Conservation (phyloP, 2,888 invertebrate species). For the Mythimna impura region DNA sequence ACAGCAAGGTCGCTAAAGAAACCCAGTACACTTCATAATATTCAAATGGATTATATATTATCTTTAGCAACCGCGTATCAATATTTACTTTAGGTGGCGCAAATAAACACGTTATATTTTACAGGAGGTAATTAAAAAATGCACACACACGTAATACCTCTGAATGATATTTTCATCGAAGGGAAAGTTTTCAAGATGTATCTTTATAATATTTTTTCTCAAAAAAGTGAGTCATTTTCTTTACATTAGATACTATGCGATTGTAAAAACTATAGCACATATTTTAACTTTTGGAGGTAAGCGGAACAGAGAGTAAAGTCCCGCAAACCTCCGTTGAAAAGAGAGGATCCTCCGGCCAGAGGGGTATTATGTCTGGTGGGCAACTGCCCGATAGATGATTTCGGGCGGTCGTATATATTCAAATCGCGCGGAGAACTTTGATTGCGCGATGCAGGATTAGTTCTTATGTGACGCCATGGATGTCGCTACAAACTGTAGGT, state of each 20-base stretch:
- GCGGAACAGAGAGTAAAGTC: too few species aligned
- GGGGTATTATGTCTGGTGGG: too few species aligned
- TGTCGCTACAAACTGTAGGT: too few species aligned
- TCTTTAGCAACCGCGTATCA: conserved; percentile 17
- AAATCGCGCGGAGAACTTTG: too few species aligned
- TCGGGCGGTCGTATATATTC: too few species aligned
- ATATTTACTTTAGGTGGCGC: conserved; percentile 23
- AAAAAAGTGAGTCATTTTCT: conserved; percentile 5
- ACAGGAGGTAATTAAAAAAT: conserved; percentile 34
- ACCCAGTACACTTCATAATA: conserved; percentile 18
- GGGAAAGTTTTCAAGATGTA: conserved; percentile 33
- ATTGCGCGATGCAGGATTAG: too few species aligned
- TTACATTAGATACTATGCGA: neutral
- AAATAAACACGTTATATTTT: conserved; percentile 23
- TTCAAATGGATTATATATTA: conserved; percentile 38
- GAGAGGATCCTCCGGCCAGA: too few species aligned
- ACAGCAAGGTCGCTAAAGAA: conserved; percentile 31
- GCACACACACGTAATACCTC: neutral
- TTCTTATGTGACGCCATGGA: too few species aligned
- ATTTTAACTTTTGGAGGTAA: neutral
- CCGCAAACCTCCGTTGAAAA: too few species aligned
- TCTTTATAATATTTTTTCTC: conserved; percentile 21
- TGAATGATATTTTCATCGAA: conserved; percentile 12
- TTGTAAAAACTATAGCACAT: neutral
- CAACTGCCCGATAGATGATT: too few species aligned